Evolutionary conservation across 1,140 invertebrate species (phyloP), one percentile per base, ranked within the genome.

Genomic region (Scaptomyza graminum): DNA sequence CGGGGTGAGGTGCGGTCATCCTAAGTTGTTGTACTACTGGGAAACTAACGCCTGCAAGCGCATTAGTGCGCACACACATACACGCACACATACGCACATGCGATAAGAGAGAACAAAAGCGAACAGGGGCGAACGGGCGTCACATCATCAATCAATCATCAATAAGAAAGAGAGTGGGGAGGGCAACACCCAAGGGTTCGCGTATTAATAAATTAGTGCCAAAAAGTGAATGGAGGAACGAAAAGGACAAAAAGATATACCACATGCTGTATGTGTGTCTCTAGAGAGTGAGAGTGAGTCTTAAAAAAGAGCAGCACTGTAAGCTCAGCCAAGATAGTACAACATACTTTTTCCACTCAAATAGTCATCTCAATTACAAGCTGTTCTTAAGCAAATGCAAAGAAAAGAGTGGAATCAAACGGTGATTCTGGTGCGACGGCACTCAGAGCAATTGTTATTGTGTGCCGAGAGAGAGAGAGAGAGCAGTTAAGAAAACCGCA

Each of bases 61-160:
- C 64, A 67, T 60, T 67, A 67, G 22, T 60, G 18, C 18, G 12
- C 54, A 16, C 18, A 4, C 9, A 49, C 11, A 43, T 18, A 22
- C 13, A 47, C n/a, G 15, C 34, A 9, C n/a, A 9, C 15, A n/a
- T 12, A 16, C 11, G 2, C 37, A 12, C 18, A 57, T 12, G 3
- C 13, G 41, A 28, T 61, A 28, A 16, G 18, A 46, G 41, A 51
- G 39, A 56, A 46, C 13, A 16, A 13, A 34, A 22, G 34, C 2
- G 61, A 52, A 39, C 41, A 56, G 28, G 41, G 28, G 9, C 9
- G 9, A 39, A 43, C 3, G 50, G 43, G 56, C 54, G 44, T 31
- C 65, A 64, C 64, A 85, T 77, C 77, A 84, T 84, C 81, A 85
- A 84, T 84, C 81, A 84, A 81, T 85, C 81, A 85, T 55, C 69